Evolutionary conservation across 2,113 vertebrate genomes (phyloP).

Genomic region (Mesoclemmys tuberculata): DNA sequence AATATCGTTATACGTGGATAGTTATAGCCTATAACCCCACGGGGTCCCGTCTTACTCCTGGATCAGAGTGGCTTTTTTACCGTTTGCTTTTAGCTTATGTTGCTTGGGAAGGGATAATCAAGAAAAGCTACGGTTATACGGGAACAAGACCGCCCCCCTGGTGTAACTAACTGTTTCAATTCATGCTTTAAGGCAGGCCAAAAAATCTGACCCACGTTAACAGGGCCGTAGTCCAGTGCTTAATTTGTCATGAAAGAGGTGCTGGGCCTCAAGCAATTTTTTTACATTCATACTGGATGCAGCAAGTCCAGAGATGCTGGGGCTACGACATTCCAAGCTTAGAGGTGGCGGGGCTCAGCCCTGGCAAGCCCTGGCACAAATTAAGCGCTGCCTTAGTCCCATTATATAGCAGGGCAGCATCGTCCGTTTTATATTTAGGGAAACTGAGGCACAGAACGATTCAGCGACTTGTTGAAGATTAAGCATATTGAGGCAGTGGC

Average conservation of each 20-base stretch:
- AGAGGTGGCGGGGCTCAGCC: no score
- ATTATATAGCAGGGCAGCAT: neutral
- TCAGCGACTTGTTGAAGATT: neutral
- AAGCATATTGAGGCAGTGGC: neutral
- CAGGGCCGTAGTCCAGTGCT: neutral
- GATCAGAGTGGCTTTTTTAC: neutral
- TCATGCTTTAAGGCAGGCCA: neutral
- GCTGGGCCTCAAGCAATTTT: no score
- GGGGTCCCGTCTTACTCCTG: neutral
- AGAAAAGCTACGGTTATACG: neutral
- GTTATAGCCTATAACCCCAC: neutral
- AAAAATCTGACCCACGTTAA: neutral
- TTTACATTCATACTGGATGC: no score
- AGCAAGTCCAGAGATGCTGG: no score
- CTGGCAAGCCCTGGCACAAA: no score
- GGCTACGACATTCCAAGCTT: no score
- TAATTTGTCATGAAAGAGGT: no score
- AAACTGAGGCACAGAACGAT: neutral
- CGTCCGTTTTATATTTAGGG: neutral
- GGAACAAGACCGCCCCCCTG: neutral
- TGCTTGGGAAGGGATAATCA: no score
- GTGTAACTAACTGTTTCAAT: neutral
- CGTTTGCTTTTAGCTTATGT: no score
- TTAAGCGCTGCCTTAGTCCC: neutral
- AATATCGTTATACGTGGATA: neutral